Conservation (phyloP, 2,888 invertebrate genomes). For the Osmoderma eremita region DNA sequence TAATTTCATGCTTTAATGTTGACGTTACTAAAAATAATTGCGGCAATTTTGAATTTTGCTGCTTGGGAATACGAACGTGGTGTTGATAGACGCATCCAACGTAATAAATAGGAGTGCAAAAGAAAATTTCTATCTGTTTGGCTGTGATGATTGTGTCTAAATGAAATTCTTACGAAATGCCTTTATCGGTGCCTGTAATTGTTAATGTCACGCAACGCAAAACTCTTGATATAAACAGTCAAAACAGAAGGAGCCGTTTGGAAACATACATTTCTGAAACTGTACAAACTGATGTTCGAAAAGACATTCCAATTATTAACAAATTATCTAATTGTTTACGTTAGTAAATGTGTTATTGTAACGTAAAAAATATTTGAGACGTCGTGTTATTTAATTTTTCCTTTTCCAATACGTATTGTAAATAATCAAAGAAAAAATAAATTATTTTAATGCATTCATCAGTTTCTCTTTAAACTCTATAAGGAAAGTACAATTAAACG, state of each 20-base stretch:
- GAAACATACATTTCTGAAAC: conserved; percentile 45
- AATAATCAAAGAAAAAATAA: conserved; percentile 8
- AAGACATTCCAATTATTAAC: conserved; percentile 45
- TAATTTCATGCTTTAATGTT: conserved; percentile 8
- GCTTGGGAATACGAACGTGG: conserved; percentile 4
- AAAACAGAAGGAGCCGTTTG: conserved; percentile 40
- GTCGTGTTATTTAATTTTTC: conserved; percentile 15
- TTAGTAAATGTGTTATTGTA: conserved; percentile 46
- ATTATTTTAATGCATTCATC: conserved; percentile 14
- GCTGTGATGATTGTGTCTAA: conserved; percentile 56
- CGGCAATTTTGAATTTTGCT: conserved; percentile 5
- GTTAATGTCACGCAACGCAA: conserved; percentile 37
- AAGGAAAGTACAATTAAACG: too few species aligned
- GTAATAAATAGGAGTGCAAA: not conserved
- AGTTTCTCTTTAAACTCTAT: too few species aligned
- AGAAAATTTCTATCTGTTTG: conserved; percentile 54
- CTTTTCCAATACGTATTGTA: conserved; percentile 22
- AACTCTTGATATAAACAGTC: conserved; percentile 36
- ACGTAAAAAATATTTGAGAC: conserved; percentile 42
- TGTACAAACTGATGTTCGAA: conserved; percentile 44
- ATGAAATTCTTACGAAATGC: conserved; percentile 47
- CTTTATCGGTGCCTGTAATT: conserved; percentile 48
- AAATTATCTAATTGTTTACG: too few species aligned
- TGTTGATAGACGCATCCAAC: conserved; percentile 33
- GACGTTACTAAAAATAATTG: too few species aligned